Evolutionary conservation across 1,140 invertebrate species (phyloP).

Genomic region (Telenomus remus): DNA sequence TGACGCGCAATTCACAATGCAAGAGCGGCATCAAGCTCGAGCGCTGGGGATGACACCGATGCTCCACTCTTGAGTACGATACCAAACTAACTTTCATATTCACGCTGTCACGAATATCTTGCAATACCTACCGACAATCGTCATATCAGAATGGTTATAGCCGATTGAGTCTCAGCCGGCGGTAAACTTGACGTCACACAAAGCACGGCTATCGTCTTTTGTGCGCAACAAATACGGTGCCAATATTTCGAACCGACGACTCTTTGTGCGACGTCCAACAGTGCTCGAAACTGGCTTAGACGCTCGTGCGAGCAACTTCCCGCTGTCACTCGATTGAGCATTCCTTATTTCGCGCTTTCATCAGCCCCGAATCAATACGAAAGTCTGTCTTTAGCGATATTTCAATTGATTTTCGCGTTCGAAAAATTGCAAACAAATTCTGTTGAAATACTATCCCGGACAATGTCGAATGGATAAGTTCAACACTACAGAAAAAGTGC

Average conservation of each 20-base stretch:
- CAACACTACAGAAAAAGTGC: too few species aligned
- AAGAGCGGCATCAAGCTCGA: conserved; percentile 63
- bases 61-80: conserved; percentile 60
- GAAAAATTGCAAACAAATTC: too few species aligned
- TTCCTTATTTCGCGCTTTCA: not conserved
- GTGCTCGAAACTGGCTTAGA: not conserved
- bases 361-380: too few species aligned
- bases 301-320: conserved; percentile 2
- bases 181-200: conserved; percentile 26
- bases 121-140: conserved; percentile 47
- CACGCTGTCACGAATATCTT: conserved; percentile 50
- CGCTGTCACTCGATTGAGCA: not conserved
- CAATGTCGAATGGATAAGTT: too few species aligned
- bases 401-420: too few species aligned
- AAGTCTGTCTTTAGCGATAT: too few species aligned
- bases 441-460: too few species aligned
- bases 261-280: conserved; percentile 17
- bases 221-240: conserved; percentile 35
- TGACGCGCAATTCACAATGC: conserved; percentile 66
- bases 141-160: conserved; percentile 40
- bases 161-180: conserved; percentile 34
- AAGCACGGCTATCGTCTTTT: conserved; percentile 33
- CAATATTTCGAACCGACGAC: conserved; percentile 35
- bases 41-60: conserved; percentile 69
- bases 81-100: conserved; percentile 54